phyloP scores from a whole-genome alignment of 2,888 invertebrate genomes.

The Limnephilus auricula region DNA sequence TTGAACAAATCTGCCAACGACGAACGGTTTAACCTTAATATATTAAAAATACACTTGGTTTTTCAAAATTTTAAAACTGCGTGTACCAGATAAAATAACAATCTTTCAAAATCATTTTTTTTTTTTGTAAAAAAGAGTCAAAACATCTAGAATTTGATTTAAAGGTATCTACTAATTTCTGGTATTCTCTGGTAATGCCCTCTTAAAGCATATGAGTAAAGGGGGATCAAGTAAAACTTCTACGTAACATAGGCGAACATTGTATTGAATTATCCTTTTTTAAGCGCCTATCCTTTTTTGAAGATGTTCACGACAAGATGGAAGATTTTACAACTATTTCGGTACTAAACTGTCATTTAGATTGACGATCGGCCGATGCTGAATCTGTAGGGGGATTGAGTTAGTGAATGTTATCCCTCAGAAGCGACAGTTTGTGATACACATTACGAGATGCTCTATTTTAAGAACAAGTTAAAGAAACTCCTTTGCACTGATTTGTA shows the following conservation, averaged over 20 bases:
- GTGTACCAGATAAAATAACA: too few species aligned
- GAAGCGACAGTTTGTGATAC: background rate
- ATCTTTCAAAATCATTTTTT: too few species aligned
- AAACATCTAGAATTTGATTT: too few species aligned
- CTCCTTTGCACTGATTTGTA: background rate
- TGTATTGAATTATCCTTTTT: background rate
- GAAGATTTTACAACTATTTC: constrained; percentile 21
- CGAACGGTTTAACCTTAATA: too few species aligned
- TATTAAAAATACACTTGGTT: too few species aligned
- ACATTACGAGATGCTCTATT: background rate
- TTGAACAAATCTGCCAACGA: too few species aligned
- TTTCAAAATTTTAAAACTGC: too few species aligned
- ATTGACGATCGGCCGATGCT: constrained; percentile 40
- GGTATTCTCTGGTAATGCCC: too few species aligned
- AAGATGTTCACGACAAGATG: background rate
- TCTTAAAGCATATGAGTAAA: background rate
- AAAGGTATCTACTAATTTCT: too few species aligned
- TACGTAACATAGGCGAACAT: background rate
- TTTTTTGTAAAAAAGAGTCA: too few species aligned
- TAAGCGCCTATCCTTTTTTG: background rate
- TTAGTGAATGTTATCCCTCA: background rate
- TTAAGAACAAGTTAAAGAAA: background rate
- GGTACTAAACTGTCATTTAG: constrained; percentile 41
- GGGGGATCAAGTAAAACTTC: background rate
- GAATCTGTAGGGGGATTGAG: background rate